Evolutionary conservation across 2,113 vertebrate genomes (phyloP), one percentile per base, ranked within the genome.

Genomic region (Reinhardtius hippoglossoides): DNA sequence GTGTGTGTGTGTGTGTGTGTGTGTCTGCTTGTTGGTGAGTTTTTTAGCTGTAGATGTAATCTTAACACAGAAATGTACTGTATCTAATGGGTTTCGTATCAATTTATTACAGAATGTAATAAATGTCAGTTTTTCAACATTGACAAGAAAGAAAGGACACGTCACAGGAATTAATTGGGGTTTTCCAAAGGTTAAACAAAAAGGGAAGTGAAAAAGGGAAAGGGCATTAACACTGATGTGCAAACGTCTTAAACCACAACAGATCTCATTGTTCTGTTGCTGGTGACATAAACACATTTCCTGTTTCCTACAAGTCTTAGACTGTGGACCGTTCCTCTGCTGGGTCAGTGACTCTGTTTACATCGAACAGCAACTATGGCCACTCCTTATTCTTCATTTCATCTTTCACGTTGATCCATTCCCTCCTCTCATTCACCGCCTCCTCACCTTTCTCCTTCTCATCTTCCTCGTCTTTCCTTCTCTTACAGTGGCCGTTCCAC

Each of bases 401-500:
- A 27, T 27, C 4, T 5, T 5, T 27, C 27, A 27, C 27, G 5
- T 24, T 24, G 24, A 24, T 24, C 24, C 24, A 24, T 2, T 24
- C 24, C 24, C 24, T 35, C 31, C 35, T 37, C 35, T 37, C 27
- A 5, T 27, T 5, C 35, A 37, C 35, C 7, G 35, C 8, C 35
- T 37, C 35, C 35, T 8, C 35, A 37, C 40, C 20, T 24, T 20
- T 27, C 15, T 23, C 9, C 27, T 50, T 40, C 16, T 12, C 48
- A 14, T 27, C 27, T 27, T 1, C 2, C 46, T 23, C 8, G 10
- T 27, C 0, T 2, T 64, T 42, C 9, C 6, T 42, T 66, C 2
- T n/a, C 52, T 18, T 71, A 1, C 70, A 90, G 88, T 2, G 55
- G 68, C 0, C 60, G 77, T 5, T 50, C 85, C 14, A 26, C 67